phyloP scores from a whole-genome alignment of 2,113 vertebrate genomes.

The Petaurus breviceps region DNA sequence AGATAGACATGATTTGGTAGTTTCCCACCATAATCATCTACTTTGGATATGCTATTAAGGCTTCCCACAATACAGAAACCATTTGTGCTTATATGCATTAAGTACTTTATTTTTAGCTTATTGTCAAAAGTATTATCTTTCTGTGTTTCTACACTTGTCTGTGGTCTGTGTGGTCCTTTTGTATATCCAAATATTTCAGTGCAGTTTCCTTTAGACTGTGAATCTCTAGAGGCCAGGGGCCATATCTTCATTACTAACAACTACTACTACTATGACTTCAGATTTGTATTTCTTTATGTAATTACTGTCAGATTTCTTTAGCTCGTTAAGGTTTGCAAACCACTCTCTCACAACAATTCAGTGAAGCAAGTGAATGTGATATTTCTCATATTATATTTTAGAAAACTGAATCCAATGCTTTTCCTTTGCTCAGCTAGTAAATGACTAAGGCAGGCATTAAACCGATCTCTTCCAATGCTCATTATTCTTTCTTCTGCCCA shows the following conservation, averaged over 20 bases:
- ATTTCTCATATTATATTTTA: background rate
- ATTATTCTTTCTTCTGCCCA: too few species aligned
- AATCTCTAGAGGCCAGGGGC: background rate
- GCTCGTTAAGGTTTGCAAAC: background rate
- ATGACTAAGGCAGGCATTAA: too few species aligned
- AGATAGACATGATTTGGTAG: background rate
- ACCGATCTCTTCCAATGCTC: too few species aligned
- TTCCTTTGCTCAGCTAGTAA: too few species aligned
- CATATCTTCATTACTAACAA: background rate
- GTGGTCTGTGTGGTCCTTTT: background rate
- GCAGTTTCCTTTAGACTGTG: background rate
- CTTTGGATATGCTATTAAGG: background rate
- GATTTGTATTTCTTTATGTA: background rate
- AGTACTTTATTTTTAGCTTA: conserved; percentile 1
- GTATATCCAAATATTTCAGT: background rate
- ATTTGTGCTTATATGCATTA: background rate
- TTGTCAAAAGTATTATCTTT: background rate
- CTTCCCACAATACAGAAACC: background rate
- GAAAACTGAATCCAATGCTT: background rate
- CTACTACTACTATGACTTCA: background rate
- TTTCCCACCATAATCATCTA: background rate
- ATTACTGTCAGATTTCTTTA: background rate
- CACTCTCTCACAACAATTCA: background rate
- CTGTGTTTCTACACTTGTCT: background rate
- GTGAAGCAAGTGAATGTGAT: background rate